Evolutionary conservation across 2,888 invertebrate genomes (phyloP).

Genomic region (Phaedon cochleariae): DNA sequence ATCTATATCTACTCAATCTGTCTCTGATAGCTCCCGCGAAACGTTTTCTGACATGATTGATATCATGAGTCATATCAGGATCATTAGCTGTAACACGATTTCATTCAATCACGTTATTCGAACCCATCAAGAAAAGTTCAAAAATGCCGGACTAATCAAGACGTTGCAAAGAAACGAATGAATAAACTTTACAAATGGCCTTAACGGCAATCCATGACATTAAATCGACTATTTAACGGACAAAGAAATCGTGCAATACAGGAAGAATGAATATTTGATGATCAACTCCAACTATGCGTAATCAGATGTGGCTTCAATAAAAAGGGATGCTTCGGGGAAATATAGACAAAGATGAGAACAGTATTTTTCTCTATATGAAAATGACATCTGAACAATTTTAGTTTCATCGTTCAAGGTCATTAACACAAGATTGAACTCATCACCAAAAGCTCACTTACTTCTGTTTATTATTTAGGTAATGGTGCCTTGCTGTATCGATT

Average conservation of each 20-base stretch:
- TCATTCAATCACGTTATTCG: background rate
- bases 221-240: background rate
- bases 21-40: background rate
- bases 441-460: too few species aligned
- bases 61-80: background rate
- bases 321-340: too few species aligned
- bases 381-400: too few species aligned
- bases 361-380: too few species aligned
- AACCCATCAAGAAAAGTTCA: conserved; percentile 1
- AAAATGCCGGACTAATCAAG: background rate
- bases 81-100: background rate
- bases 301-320: too few species aligned
- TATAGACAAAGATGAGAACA: too few species aligned
- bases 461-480: too few species aligned
- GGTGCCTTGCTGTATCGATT: too few species aligned
- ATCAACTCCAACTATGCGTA: too few species aligned
- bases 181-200: background rate
- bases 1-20: background rate
- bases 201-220: background rate
- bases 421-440: too few species aligned
- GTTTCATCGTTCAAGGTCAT: too few species aligned
- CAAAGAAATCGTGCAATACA: background rate
- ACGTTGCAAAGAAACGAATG: background rate
- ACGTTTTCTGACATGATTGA: background rate
- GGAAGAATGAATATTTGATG: too few species aligned